Percentiles rank a stretch among this genome's conserved stretches.
These are phyloP conservation scores for Eumerus sabulonum DNA, from an alignment of 2,888 invertebrate species.

Conservation along the genomic window DNA sequence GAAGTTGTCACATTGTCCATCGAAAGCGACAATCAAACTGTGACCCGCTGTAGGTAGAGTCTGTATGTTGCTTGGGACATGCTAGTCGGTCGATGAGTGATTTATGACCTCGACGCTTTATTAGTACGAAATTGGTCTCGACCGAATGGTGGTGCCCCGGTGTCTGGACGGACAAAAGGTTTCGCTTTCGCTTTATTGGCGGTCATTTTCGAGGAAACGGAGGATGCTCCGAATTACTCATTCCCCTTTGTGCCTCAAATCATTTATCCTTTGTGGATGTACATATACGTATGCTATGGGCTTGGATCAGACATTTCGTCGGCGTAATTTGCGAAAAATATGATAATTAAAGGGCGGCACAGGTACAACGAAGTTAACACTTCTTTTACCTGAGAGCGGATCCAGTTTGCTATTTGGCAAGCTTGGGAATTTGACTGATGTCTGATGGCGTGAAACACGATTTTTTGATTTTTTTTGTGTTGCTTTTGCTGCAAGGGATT, in stretches of 20 bases:
- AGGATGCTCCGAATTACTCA: conserved; percentile 52
- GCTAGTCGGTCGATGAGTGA: conserved; percentile 45
- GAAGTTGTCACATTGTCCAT: conserved; percentile 57
- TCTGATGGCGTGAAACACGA: conserved; percentile 52
- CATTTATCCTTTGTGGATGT: neutral
- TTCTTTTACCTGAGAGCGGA: conserved; percentile 68
- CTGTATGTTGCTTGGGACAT: conserved; percentile 1
- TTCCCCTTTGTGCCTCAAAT: neutral
- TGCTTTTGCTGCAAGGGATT: neutral
- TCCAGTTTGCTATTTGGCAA: conserved; percentile 3
- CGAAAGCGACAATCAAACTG: conserved; percentile 2
- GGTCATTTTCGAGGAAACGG: conserved; percentile 50
- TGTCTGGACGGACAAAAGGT: conserved; percentile 51
- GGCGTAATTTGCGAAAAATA: conserved; percentile 75
- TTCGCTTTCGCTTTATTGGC: conserved; percentile 38
- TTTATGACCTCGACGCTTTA: conserved; percentile 57
- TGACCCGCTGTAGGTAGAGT: neutral
- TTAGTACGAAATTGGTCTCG: conserved; percentile 55
- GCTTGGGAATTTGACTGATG: conserved; percentile 51
- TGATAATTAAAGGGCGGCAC: conserved; percentile 79
- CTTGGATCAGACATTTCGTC: conserved; percentile 70
- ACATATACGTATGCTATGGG: no score
- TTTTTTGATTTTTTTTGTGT: neutral
- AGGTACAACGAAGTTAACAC: conserved; percentile 78
- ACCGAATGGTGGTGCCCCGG: conserved; percentile 28